Percentiles rank a stretch among this genome's conserved stretches.
Conservation (phyloP, 2,113 vertebrate genomes). For the Trematomus loennbergii region DNA sequence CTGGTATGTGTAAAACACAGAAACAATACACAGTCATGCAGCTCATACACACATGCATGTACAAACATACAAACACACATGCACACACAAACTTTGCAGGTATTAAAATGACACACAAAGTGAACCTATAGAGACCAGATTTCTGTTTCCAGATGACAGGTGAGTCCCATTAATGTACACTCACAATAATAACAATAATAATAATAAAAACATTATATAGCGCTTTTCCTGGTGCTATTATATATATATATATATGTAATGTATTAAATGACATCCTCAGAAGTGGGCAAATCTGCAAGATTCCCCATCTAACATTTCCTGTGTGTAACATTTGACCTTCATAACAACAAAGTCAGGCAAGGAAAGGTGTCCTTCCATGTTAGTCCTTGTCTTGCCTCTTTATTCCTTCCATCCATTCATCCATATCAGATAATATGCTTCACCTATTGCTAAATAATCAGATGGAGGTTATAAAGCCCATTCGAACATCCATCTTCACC, state of each 20-base stretch:
- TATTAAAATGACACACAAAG: background rate
- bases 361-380: slow-evolving; percentile 53
- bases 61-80: background rate
- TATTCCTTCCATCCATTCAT: slow-evolving; percentile 11
- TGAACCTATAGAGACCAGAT: background rate
- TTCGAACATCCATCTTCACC: slow-evolving; percentile 12
- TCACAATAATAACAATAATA: too few species aligned
- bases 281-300: background rate
- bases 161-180: background rate
- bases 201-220: too few species aligned
- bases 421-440: slow-evolving; percentile 35
- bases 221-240: too few species aligned
- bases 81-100: background rate
- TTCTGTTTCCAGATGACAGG: background rate
- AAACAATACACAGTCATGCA: background rate
- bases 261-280: background rate
- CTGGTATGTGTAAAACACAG: background rate
- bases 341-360: slow-evolving; percentile 18
- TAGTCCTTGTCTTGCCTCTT: slow-evolving; percentile 30
- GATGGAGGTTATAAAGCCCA: background rate
- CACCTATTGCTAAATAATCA: slow-evolving; percentile 41
- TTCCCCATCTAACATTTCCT: background rate
- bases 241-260: background rate
- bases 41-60: background rate
- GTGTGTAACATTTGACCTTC: background rate